Base-by-base conservation (phyloP, 2,888 invertebrate genomes). In the Apamea anceps region DNA sequence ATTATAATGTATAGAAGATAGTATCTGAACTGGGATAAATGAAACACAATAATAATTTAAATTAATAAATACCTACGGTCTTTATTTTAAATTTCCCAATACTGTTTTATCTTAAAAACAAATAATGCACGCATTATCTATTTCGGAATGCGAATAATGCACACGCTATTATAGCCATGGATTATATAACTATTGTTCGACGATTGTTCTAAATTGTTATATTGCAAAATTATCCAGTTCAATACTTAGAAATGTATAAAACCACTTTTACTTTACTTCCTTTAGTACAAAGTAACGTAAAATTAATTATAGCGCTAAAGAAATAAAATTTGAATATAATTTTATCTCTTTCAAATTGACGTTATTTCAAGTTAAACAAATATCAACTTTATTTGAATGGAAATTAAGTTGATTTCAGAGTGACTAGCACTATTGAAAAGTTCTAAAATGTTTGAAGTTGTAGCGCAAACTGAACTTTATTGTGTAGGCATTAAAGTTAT, bases 1-100 rank as follows among this genome's bases (percentile, higher is more conserved):
- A 45, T 45, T 45, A 45, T 45, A 45, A 45, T 45, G 45, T 45
- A 45, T 45, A 45, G 45, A 45, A 45, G 45, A 45, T 45, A 45
- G 45, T 45, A 37, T 32, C 42, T 45, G 45, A 12, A 6, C 15
- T 48, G 48, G 48, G 13, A 48, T 5, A 45, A 84, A 79, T 68
- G 37, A 78, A 80, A 84, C 62, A 84, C 51, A n/a, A 54, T 37
- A 68, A 37, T 75, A 84, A 28, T 57, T 42, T 37, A 45, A 54
- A 84, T 67, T 28, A 84, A 85, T n/a, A 57, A 42, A 32, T 8
- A n/a, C n/a, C n/a, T n/a, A n/a, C 21, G 48, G 25, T 54, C 4
- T 80, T 68, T 84, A 84, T 79, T 60, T 57, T 3, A 28, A 48
- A 28, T 28, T 51, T 4, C 62, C 37, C 45, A 80, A 78, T 80